Percentiles rank a stretch among this genome's conserved stretches.
Evolutionary conservation across 92 coral and sea anemone genomes (phyloP).

Genomic region (Metridium senile): DNA sequence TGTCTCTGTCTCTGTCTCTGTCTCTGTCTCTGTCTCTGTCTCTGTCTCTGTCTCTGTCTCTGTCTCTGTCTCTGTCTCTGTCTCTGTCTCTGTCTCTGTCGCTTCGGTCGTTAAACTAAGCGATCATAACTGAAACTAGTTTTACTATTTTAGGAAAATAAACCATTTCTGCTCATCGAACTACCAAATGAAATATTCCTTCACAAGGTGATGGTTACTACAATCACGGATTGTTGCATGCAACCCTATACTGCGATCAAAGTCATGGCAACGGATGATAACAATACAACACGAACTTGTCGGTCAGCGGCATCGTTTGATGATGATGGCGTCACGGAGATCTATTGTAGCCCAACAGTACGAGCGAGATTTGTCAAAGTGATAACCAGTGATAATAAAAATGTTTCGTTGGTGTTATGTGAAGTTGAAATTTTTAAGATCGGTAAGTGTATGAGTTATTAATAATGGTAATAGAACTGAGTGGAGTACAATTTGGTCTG

Average conservation of each 20-base stretch:
- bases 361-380: not conserved
- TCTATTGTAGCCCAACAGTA: conserved; percentile 16
- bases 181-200: not conserved
- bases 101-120: too few relatives aligned
- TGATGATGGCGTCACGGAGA: conserved; percentile 4
- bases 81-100: too few relatives aligned
- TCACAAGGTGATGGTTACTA: conserved; percentile 20
- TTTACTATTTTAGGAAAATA: not conserved
- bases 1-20: too few relatives aligned
- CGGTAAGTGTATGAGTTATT: conserved; percentile 29
- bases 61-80: too few relatives aligned
- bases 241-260: not conserved
- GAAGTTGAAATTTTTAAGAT: conserved; percentile 28
- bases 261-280: not conserved
- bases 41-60: too few relatives aligned
- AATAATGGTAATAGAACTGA: too few relatives aligned
- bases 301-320: conserved; percentile 18
- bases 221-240: conserved; percentile 24
- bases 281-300: not conserved
- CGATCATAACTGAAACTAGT: too few relatives aligned
- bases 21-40: too few relatives aligned
- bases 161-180: conserved; percentile 8
- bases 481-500: too few relatives aligned
- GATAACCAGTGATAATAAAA: not conserved
- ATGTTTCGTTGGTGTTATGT: conserved; percentile 38